Conservation (phyloP, 2,888 invertebrate genomes). For the Agrilus mali region DNA sequence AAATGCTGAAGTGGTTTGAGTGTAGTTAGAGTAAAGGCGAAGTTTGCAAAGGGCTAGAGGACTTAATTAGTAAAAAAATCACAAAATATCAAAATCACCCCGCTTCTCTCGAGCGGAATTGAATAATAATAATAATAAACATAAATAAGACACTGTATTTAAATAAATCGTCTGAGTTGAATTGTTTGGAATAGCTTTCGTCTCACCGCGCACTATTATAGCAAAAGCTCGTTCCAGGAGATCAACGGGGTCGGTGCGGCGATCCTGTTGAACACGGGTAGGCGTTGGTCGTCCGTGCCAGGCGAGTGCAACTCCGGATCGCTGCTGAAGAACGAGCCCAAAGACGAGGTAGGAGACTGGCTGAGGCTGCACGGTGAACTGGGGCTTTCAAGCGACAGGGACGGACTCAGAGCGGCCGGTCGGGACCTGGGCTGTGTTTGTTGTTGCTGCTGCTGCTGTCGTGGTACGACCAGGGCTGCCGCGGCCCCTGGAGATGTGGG, state of each 20-base stretch:
- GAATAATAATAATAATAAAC: constrained; percentile 24
- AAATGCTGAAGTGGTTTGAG: no score
- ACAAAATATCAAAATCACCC: constrained; percentile 38
- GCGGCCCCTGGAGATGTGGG: constrained; percentile 22
- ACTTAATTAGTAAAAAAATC: constrained; percentile 25
- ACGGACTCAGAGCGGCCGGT: constrained; percentile 40
- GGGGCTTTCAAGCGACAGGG: constrained; percentile 39
- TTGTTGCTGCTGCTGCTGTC: constrained; percentile 8
- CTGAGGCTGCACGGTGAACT: constrained; percentile 50
- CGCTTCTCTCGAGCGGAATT: constrained; percentile 26
- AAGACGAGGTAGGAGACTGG: constrained; percentile 49
- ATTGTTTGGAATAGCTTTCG: constrained; percentile 8
- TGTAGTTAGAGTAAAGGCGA: no score
- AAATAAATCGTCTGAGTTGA: constrained; percentile 28
- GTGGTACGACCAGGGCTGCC: constrained; percentile 7
- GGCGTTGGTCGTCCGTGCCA: constrained; percentile 35
- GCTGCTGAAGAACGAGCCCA: constrained; percentile 47
- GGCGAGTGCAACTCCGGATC: constrained; percentile 36
- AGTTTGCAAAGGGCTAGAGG: constrained; percentile 5
- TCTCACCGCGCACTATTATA: constrained; percentile 17
- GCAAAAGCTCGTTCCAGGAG: constrained; percentile 27
- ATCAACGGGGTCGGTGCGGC: constrained; percentile 44
- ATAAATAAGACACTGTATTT: constrained; percentile 31
- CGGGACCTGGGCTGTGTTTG: constrained; percentile 32
- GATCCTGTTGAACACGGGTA: constrained; percentile 70